Conservation (phyloP, 2,797 vertebrate genomes). For the Ctenopoma kingsleyae region DNA sequence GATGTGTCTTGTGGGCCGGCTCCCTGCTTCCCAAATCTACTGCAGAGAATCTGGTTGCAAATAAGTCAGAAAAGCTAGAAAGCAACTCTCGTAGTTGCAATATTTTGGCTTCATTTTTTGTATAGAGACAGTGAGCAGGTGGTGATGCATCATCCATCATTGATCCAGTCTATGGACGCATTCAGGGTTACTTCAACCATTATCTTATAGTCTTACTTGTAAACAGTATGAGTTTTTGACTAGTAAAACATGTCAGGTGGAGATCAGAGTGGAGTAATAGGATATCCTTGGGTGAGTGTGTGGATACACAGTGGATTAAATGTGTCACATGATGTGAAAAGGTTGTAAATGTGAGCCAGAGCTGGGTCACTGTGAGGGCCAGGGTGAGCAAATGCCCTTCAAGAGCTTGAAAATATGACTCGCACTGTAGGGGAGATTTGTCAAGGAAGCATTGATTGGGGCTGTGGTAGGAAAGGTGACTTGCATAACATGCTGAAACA, state of each 20-base stretch:
- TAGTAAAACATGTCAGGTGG: constrained; percentile 15
- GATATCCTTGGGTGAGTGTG: constrained; percentile 24
- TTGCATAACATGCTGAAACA: constrained; percentile 84
- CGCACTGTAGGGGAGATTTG: constrained; percentile 70
- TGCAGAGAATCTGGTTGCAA: too few relatives aligned
- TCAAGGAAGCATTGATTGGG: constrained; percentile 79
- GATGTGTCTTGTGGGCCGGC: too few relatives aligned
- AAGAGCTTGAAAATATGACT: constrained; percentile 71
- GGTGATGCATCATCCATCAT: too few relatives aligned
- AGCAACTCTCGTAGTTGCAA: neutral
- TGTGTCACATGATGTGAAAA: constrained; percentile 37
- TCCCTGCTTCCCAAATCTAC: too few relatives aligned
- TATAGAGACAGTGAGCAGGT: too few relatives aligned
- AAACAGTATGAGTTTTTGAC: neutral
- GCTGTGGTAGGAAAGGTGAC: constrained; percentile 67
- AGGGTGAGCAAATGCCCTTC: constrained; percentile 70
- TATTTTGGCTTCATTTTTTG: too few relatives aligned
- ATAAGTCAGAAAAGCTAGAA: too few relatives aligned
- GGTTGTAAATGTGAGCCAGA: constrained; percentile 52
- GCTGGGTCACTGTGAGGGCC: constrained; percentile 51
- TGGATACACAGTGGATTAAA: constrained; percentile 57
- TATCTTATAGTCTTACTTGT: neutral
- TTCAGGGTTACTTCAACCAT: neutral
- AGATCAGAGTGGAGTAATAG: constrained; percentile 20
- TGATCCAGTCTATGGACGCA: neutral